phyloP scores from a whole-genome alignment of 2,888 invertebrate genomes.

The Leptarthrus brevirostris region DNA sequence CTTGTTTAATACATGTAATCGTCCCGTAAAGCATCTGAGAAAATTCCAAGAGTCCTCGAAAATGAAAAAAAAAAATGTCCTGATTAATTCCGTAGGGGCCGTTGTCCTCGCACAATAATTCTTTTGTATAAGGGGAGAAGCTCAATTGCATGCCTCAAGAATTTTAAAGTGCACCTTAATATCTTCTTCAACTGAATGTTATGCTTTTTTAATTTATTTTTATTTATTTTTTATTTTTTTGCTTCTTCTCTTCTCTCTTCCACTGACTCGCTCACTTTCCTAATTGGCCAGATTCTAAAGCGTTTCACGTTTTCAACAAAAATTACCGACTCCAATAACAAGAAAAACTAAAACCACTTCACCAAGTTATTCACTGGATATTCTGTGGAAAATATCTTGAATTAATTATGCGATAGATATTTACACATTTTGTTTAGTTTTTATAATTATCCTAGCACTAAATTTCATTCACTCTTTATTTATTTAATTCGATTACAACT shows the following conservation, averaged over 20 bases:
- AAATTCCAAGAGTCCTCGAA: not conserved
- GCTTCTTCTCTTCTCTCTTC: not conserved
- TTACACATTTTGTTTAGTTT: not conserved
- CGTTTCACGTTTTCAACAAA: not conserved
- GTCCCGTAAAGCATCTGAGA: not conserved
- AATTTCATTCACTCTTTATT: not conserved
- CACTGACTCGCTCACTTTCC: not conserved
- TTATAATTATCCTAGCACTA: not conserved
- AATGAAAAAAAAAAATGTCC: not conserved
- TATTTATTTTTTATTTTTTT: not conserved
- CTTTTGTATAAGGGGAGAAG: not conserved
- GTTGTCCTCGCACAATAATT: not conserved
- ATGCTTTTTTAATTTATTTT: not conserved
- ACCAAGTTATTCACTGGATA: not conserved
- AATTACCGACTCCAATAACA: not conserved
- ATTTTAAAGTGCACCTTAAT: not conserved
- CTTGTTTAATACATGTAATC: not conserved
- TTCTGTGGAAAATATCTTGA: not conserved
- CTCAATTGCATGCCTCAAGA: not conserved
- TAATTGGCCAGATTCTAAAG: not conserved
- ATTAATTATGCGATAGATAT: not conserved
- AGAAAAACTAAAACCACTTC: not conserved
- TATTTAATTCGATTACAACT: not conserved
- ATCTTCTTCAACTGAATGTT: not conserved
- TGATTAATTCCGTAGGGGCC: not conserved